Evolutionary conservation across 2,888 invertebrate species (phyloP).

Genomic region (Apodemia mormo): DNA sequence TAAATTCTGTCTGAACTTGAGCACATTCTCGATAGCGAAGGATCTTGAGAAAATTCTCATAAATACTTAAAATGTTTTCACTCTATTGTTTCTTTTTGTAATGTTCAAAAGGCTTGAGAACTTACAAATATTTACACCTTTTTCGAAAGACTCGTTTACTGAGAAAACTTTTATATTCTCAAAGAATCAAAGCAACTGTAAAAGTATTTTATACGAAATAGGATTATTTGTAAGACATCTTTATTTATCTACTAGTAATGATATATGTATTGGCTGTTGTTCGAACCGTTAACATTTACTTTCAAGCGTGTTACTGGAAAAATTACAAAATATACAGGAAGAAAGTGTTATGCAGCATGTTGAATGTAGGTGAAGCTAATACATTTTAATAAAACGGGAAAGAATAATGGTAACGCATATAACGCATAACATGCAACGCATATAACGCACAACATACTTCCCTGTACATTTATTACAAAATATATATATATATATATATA

Average conservation of each 20-base stretch:
- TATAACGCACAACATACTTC: too few species aligned
- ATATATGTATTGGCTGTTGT: neutral
- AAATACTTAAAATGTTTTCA: conserved; percentile 9
- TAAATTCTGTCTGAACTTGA: neutral
- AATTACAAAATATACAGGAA: too few species aligned
- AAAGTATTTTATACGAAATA: neutral
- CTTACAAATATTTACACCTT: neutral
- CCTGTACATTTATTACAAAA: too few species aligned
- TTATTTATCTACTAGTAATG: neutral
- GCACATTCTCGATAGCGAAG: neutral
- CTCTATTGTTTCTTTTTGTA: neutral
- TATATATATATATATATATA: too few species aligned
- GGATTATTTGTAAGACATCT: neutral
- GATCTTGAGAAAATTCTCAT: conserved; percentile 2
- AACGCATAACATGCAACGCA: too few species aligned
- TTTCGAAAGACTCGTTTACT: neutral
- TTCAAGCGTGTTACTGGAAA: neutral
- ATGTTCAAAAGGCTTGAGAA: neutral
- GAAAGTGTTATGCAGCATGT: too few species aligned
- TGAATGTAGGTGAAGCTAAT: too few species aligned
- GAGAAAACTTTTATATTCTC: neutral
- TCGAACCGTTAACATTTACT: neutral
- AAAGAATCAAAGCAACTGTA: neutral
- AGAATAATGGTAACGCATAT: too few species aligned
- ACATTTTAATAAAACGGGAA: too few species aligned